These are phyloP conservation scores for Anastatus disparis DNA, from an alignment of 1,140 invertebrate genomes.

Conservation along the genomic window DNA sequence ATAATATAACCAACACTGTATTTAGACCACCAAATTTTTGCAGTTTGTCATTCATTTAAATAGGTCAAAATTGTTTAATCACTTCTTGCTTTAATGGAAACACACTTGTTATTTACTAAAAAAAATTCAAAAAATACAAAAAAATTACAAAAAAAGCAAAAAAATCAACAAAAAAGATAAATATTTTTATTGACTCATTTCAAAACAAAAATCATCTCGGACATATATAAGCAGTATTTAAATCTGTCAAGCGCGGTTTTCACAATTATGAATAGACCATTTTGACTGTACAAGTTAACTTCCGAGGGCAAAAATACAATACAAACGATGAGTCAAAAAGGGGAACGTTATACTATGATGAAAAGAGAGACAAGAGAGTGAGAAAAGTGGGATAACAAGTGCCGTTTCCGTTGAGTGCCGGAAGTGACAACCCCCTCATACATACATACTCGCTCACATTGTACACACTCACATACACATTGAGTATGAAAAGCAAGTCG, in stretches of 20 bases:
- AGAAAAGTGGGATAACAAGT: constrained; percentile 50
- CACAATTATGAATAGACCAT: not conserved
- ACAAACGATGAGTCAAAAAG: constrained; percentile 23
- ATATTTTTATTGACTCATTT: not conserved
- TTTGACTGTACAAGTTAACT: constrained; percentile 10
- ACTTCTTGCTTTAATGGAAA: constrained; percentile 4
- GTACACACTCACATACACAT: constrained; percentile 19
- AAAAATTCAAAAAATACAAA: not conserved
- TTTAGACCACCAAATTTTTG: not conserved
- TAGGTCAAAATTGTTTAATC: not conserved
- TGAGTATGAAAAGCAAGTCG: constrained; percentile 46
- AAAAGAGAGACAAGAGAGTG: constrained; percentile 5
- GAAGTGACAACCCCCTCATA: constrained; percentile 52
- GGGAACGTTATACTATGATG: not conserved
- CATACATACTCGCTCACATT: constrained; percentile 35
- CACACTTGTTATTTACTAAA: not conserved
- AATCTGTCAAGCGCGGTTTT: not conserved
- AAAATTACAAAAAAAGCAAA: not conserved
- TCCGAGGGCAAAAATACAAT: constrained; percentile 10
- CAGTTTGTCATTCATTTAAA: constrained; percentile 16
- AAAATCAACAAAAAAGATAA: not conserved
- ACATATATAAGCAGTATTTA: not conserved
- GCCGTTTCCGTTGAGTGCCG: constrained; percentile 55
- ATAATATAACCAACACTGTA: not conserved
- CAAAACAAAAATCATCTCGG: not conserved